A percentile compares a stretch with the other conserved stretches of the same genome.
Evolutionary conservation across 1,140 invertebrate species (phyloP).

Genomic region (Drosophila truncata): DNA sequence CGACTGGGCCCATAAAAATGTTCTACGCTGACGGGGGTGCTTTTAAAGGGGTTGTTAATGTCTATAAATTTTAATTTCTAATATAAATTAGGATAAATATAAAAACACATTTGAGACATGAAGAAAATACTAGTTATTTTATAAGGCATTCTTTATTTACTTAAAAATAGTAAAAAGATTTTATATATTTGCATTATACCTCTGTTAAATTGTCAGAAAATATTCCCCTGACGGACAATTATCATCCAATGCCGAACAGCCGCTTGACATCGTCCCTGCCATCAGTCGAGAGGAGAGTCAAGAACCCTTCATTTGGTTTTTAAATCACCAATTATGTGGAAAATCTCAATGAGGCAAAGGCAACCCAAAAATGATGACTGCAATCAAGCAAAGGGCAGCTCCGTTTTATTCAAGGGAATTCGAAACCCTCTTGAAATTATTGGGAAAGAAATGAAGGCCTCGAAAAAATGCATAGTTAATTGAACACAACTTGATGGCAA

Average conservation of each 20-base stretch:
- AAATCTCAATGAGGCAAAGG: slow-evolving; percentile 16
- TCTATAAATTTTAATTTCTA: neutral
- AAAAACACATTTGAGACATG: no score
- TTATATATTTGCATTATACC: neutral
- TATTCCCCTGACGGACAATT: slow-evolving; percentile 4
- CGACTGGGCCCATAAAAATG: neutral
- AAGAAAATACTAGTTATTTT: neutral
- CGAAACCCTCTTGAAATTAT: slow-evolving; percentile 20
- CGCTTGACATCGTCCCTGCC: neutral
- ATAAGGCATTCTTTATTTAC: neutral
- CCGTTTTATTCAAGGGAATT: slow-evolving; percentile 20
- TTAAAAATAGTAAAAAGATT: neutral
- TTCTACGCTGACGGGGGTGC: neutral
- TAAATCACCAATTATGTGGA: slow-evolving; percentile 50
- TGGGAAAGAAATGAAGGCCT: neutral
- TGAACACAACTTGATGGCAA: neutral
- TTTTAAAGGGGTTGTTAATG: neutral
- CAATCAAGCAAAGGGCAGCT: slow-evolving; percentile 30
- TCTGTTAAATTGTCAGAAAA: slow-evolving; percentile 12
- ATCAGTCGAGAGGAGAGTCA: neutral
- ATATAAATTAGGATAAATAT: neutral
- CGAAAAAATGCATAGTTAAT: neutral
- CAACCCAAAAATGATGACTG: slow-evolving; percentile 27
- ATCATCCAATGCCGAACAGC: neutral
- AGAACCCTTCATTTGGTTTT: slow-evolving; percentile 38